Percentiles rank a stretch among this genome's conserved stretches.
These are phyloP conservation scores for Melanerpes formicivorus DNA, from an alignment of 2,113 vertebrate genomes.

Conservation along the genomic window DNA sequence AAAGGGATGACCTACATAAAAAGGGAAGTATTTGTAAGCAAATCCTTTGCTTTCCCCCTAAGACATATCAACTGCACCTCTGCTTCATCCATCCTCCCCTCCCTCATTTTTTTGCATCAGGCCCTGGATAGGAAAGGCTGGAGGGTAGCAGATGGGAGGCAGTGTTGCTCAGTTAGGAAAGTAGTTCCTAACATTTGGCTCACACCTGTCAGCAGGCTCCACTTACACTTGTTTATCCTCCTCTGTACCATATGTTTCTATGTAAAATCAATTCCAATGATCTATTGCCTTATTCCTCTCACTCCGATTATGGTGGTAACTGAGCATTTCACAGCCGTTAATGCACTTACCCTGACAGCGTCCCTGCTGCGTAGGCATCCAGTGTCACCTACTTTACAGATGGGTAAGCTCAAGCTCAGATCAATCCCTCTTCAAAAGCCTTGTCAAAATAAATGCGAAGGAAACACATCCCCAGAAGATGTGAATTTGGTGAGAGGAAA, in stretches of 20 bases:
- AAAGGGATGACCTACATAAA: background rate
- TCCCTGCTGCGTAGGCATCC: conserved; percentile 47
- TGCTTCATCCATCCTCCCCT: background rate
- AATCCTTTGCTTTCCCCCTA: background rate
- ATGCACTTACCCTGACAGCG: conserved; percentile 36
- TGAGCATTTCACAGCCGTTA: conserved; percentile 66
- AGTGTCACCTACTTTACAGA: conserved; percentile 63
- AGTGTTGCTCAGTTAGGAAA: conserved; percentile 58
- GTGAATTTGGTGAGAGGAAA: background rate
- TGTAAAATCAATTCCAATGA: conserved; percentile 56
- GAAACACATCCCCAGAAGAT: background rate
- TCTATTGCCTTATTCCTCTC: conserved; percentile 65
- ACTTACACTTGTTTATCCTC: conserved; percentile 60
- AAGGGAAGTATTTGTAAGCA: background rate
- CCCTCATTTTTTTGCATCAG: background rate
- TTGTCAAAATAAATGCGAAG: background rate
- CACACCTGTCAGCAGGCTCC: conserved; percentile 62
- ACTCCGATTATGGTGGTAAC: conserved; percentile 54
- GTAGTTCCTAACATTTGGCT: conserved; percentile 59
- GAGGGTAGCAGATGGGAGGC: conserved; percentile 30
- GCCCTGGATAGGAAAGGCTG: background rate
- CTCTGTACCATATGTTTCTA: conserved; percentile 65
- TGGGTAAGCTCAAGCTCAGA: conserved; percentile 26
- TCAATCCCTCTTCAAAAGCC: background rate
- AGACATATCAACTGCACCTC: background rate